Evolutionary conservation across 2,888 invertebrate species (phyloP).

Genomic region (Nemotelus pantherinus): DNA sequence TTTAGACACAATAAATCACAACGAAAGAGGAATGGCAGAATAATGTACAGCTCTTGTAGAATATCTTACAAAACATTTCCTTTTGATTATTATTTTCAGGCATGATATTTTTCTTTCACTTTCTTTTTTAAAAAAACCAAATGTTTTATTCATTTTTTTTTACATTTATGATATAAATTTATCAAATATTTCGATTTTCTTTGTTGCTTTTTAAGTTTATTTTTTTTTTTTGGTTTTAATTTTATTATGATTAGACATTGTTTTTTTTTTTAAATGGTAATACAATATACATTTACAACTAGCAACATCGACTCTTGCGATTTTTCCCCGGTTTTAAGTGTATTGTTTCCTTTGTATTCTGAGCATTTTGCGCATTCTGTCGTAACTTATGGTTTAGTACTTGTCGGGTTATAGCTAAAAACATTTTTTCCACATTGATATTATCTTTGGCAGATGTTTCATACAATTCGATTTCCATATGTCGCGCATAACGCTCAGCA

Average conservation of each 20-base stretch:
- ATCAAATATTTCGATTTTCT: not conserved
- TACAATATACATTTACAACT: conserved; percentile 50
- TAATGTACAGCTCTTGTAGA: not conserved
- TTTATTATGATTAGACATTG: conserved; percentile 19
- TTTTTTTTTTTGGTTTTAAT: conserved; percentile 15
- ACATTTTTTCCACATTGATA: conserved; percentile 98
- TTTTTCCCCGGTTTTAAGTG: conserved; percentile 60
- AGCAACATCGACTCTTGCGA: conserved; percentile 63
- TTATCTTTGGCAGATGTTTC: conserved; percentile 99
- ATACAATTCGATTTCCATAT: conserved; percentile 96
- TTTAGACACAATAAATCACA: not conserved
- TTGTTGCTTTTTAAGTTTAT: conserved; percentile 17
- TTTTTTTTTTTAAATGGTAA: conserved; percentile 27
- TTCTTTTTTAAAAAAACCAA: no score
- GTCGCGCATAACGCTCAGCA: conserved; percentile 95
- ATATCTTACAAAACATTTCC: conserved; percentile 13
- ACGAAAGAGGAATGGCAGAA: conserved; percentile 25
- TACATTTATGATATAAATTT: not conserved
- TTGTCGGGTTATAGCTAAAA: conserved; percentile 73
- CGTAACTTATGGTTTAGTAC: conserved; percentile 64
- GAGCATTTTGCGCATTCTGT: conserved; percentile 61
- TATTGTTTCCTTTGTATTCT: conserved; percentile 61
- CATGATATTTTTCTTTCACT: not conserved
- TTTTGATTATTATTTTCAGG: conserved; percentile 11
- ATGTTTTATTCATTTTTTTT: not conserved